phyloP scores from a whole-genome alignment of 2,113 vertebrate species.

The Pionites leucogaster region DNA sequence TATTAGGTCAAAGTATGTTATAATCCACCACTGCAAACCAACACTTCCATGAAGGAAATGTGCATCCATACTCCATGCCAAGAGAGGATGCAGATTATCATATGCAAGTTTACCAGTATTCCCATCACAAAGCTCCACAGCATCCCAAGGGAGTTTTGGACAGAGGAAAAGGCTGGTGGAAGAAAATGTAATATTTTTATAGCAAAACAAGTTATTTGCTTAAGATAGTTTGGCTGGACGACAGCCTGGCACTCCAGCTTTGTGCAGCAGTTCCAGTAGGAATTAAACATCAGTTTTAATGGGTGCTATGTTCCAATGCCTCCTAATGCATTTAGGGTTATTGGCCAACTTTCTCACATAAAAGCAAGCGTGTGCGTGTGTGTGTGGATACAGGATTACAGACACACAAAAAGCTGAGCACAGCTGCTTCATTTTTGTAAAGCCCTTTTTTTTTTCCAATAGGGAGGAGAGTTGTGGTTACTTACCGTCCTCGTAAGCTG shows the following conservation, averaged over 20 bases:
- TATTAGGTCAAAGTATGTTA: not conserved
- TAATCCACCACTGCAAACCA: not conserved
- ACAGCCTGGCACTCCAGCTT: conserved; percentile 68
- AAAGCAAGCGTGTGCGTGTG: conserved; percentile 50
- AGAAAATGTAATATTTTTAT: conserved; percentile 78
- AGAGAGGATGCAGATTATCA: not conserved
- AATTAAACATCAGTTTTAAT: conserved; percentile 78
- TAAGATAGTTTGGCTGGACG: conserved; percentile 76
- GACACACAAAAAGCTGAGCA: conserved; percentile 65
- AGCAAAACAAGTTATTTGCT: conserved; percentile 79
- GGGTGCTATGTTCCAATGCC: conserved; percentile 75
- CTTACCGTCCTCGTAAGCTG: conserved; percentile 91
- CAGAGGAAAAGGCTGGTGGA: conserved; percentile 49
- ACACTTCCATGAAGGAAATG: not conserved
- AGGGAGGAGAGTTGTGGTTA: conserved; percentile 64
- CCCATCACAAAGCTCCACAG: conserved; percentile 24
- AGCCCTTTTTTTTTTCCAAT: conserved; percentile 47
- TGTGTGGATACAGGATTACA: conserved; percentile 53
- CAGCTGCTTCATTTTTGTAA: conserved; percentile 79
- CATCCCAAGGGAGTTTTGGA: conserved; percentile 56
- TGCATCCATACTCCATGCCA: not conserved
- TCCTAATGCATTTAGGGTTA: conserved; percentile 75
- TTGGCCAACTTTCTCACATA: conserved; percentile 78
- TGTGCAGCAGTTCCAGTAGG: conserved; percentile 71
- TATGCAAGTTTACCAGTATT: conserved; percentile 28